Percentiles rank a stretch among this genome's conserved stretches.
Evolutionary conservation across 1,140 invertebrate genomes (phyloP).

Genomic region (Acromyrmex echinatior): DNA sequence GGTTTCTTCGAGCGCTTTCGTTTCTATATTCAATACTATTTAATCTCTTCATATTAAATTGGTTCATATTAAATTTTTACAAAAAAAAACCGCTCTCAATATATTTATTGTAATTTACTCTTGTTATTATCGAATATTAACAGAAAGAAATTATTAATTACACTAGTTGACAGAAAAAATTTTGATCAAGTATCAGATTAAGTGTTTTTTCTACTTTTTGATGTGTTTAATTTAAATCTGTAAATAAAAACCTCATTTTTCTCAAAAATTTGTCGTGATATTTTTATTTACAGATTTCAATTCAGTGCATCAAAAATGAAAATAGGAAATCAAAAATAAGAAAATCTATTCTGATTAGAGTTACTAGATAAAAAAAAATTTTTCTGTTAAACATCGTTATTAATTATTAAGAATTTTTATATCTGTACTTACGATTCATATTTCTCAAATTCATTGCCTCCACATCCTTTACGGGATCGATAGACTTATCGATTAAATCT

Average conservation of each 20-base stretch:
- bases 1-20: conserved; percentile 23
- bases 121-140: background rate
- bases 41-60: conserved; percentile 2
- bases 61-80: background rate
- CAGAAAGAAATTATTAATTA: background rate
- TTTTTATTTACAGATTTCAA: too few species aligned
- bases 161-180: too few species aligned
- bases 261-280: too few species aligned
- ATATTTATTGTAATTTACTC: background rate
- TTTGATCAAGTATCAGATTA: too few species aligned
- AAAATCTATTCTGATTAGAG: too few species aligned
- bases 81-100: background rate
- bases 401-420: conserved; percentile 17
- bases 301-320: too few species aligned
- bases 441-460: conserved; percentile 58
- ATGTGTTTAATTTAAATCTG: too few species aligned
- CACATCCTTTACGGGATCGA: conserved; percentile 15
- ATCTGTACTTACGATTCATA: conserved; percentile 70
- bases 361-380: too few species aligned
- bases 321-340: too few species aligned
- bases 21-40: conserved; percentile 19
- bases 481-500: conserved; percentile 25
- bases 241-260: too few species aligned
- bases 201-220: too few species aligned
- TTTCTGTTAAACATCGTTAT: background rate